phyloP scores from a whole-genome alignment of 2,888 invertebrate genomes.

The Eupithecia tripunctaria region DNA sequence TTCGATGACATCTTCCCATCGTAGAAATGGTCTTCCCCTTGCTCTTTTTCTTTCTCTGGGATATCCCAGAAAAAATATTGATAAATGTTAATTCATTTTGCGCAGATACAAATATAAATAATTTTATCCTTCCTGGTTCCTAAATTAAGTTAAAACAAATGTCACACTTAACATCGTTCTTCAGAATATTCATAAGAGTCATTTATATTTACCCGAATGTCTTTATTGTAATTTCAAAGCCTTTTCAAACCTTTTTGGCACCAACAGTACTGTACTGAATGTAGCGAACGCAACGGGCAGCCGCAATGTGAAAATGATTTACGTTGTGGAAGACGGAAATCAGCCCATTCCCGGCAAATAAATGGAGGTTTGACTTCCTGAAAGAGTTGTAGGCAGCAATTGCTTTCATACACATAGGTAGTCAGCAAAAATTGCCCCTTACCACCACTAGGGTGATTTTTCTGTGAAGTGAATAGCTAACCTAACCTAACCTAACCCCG shows the following conservation, averaged over 20 bases:
- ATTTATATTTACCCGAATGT: not conserved
- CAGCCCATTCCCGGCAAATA: conserved; percentile 66
- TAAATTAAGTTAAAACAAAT: not conserved
- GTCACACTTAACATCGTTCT: too few species aligned
- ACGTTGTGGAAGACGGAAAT: conserved; percentile 67
- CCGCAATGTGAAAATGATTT: conserved; percentile 73
- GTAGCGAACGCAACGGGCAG: conserved; percentile 17
- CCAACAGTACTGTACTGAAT: conserved; percentile 15
- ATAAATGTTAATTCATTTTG: not conserved
- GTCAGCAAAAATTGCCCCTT: too few species aligned
- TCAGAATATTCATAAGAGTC: not conserved
- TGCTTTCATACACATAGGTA: not conserved
- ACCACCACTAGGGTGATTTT: too few species aligned
- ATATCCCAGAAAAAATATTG: too few species aligned
- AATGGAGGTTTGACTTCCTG: conserved; percentile 49
- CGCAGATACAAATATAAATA: not conserved
- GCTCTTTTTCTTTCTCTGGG: too few species aligned
- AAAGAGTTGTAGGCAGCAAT: conserved; percentile 22
- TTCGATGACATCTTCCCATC: too few species aligned
- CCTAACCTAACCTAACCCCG: too few species aligned
- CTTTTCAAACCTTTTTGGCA: conserved; percentile 2
- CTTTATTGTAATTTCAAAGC: not conserved
- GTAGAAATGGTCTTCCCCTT: too few species aligned
- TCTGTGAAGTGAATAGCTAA: too few species aligned
- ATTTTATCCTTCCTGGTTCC: not conserved